Percentiles rank a stretch among this genome's conserved stretches.
Evolutionary conservation across 2,797 vertebrate species (phyloP).

Genomic region (Anableps anableps): DNA sequence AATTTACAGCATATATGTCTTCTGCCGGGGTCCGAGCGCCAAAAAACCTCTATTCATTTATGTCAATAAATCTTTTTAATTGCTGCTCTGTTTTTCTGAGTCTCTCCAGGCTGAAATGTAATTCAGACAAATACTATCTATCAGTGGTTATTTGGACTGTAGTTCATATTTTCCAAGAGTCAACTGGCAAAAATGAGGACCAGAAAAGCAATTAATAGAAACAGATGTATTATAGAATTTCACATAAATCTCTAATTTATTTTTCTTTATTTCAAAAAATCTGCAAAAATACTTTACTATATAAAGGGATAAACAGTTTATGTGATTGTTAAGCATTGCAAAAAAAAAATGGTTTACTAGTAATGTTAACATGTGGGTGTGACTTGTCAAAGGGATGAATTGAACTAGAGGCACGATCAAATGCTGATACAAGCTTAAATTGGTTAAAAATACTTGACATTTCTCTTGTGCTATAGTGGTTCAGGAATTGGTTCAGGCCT

Average conservation of each 20-base stretch:
- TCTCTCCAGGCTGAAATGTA: no score
- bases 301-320: neutral
- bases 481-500: slow-evolving; percentile 39
- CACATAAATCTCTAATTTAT: no score
- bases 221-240: neutral
- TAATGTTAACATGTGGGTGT: neutral
- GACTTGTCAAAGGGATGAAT: neutral
- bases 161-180: neutral
- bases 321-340: neutral
- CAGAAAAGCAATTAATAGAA: neutral
- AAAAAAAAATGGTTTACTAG: neutral
- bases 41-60: no score
- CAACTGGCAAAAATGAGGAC: neutral
- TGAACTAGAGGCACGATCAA: slow-evolving; percentile 16
- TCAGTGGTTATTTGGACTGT: neutral
- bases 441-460: slow-evolving; percentile 39
- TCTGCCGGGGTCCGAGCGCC: no score
- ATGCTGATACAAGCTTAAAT: slow-evolving; percentile 33
- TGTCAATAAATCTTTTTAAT: no score
- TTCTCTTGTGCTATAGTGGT: slow-evolving; percentile 41
- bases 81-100: no score
- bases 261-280: neutral
- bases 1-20: no score
- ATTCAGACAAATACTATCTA: no score
- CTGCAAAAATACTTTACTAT: neutral